Base-by-base conservation (phyloP, 1,140 invertebrate species). In the Elysia chlorotica region DNA sequence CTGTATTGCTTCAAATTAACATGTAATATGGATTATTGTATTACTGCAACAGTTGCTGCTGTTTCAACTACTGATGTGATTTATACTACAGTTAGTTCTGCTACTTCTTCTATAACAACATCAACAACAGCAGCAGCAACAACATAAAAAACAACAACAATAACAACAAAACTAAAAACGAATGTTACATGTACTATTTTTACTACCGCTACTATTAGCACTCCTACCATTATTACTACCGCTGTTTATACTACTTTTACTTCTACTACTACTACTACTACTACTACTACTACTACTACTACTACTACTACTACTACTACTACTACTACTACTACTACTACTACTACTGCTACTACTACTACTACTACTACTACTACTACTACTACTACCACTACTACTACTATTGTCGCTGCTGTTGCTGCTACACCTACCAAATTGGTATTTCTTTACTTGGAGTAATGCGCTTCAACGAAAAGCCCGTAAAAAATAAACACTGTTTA, bases 311-410 rank as follows among this genome's bases (percentile, higher is more conserved):
- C 54, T 69, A 74, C 65, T 57, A 69, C 72, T 74, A 74, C 70
- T 23, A 65, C 17, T 23, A 72, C 59, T 28, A 35, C 70, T 66
- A 35, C 61, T 66, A 65, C 35, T 66, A 67, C 59, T 72, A 72
- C 70, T 35, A 65, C 70, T 66, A 72, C 70, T 72, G 41, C 70
- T 66, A 37, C 70, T 66, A 33, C 57, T 72, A 65, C 59, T 31
- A 72, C 35, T 66, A 66, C 35, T 37, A 37, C 30, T 65, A 72
- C 72, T 74, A 68, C 72, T 74, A 74, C 72, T 56, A 68, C 30
- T 57, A 74, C 72, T 69, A 74, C 72, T 74, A 74, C 72, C 69
- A 74, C 65, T 69, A 74, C 72, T 74, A 68, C 65, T 57, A 68
- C 72, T 74, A 74, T 53, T 69, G 69, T 65, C 61, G 59, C 72